A percentile compares a stretch with the other conserved stretches of the same genome.
Evolutionary conservation across 2,888 invertebrate species (phyloP).

Genomic region (Melinaea menophilus): DNA sequence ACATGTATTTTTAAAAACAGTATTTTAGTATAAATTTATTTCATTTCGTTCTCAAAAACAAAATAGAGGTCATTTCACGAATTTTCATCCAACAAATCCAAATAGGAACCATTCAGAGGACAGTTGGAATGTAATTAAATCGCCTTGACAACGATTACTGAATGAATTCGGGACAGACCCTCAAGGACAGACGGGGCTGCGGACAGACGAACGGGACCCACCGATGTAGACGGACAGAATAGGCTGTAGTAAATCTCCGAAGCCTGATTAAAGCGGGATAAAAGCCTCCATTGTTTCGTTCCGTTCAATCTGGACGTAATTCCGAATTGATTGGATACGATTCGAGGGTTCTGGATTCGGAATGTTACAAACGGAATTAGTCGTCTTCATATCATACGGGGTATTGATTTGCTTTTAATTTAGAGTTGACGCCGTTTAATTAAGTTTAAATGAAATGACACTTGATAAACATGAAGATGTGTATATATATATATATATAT

Average conservation of each 20-base stretch:
- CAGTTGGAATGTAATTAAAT: slow-evolving; percentile 8
- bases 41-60: too few relatives aligned
- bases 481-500: too few relatives aligned
- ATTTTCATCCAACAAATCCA: not conserved
- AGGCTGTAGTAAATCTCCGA: slow-evolving; percentile 1
- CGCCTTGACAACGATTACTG: slow-evolving; percentile 2
- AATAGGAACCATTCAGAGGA: not conserved
- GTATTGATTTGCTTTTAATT: too few relatives aligned
- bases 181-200: not conserved
- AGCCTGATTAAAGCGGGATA: slow-evolving; percentile 2
- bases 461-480: too few relatives aligned
- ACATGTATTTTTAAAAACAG: too few relatives aligned
- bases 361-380: not conserved
- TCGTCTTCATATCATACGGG: too few relatives aligned
- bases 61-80: too few relatives aligned
- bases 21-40: too few relatives aligned
- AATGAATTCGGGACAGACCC: not conserved
- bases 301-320: slow-evolving; percentile 14
- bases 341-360: not conserved
- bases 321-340: slow-evolving; percentile 17
- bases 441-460: too few relatives aligned
- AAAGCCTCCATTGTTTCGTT: slow-evolving; percentile 8
- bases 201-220: not conserved
- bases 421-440: too few relatives aligned
- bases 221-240: not conserved